phyloP scores from a whole-genome alignment of 1,140 invertebrate genomes.

The Drosophila busckii region DNA sequence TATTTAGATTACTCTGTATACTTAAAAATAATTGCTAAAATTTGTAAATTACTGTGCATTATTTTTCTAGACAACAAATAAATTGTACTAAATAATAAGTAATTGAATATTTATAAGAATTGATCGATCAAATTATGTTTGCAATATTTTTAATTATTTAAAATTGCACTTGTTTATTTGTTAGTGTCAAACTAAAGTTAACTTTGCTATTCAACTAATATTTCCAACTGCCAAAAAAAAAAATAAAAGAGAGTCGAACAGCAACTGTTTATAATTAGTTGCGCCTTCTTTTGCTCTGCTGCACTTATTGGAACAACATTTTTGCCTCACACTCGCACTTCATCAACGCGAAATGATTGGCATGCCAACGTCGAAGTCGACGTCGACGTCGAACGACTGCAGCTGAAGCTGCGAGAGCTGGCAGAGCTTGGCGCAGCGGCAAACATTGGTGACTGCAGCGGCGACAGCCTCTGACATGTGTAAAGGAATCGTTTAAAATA shows the following conservation, averaged over 20 bases:
- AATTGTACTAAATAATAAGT: background rate
- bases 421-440: slow-evolving; percentile 3
- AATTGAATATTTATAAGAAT: background rate
- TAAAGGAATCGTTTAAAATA: slow-evolving; percentile 77
- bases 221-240: slow-evolving; percentile 1
- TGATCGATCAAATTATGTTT: too few relatives aligned
- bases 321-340: slow-evolving; percentile 74
- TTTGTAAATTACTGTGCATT: too few relatives aligned
- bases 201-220: background rate
- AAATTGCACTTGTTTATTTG: too few relatives aligned
- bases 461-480: slow-evolving; percentile 71
- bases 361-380: slow-evolving; percentile 68
- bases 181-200: background rate
- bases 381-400: too few relatives aligned
- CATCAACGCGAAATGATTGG: slow-evolving; percentile 76
- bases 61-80: too few relatives aligned
- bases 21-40: too few relatives aligned
- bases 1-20: too few relatives aligned
- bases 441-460: slow-evolving; percentile 38
- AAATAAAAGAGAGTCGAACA: too few relatives aligned
- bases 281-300: background rate
- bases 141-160: too few relatives aligned
- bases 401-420: background rate
- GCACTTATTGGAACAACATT: slow-evolving; percentile 65
- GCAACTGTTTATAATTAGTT: background rate